Conservation (phyloP, 2,888 invertebrate genomes). For the Polyommatus iphigenia region DNA sequence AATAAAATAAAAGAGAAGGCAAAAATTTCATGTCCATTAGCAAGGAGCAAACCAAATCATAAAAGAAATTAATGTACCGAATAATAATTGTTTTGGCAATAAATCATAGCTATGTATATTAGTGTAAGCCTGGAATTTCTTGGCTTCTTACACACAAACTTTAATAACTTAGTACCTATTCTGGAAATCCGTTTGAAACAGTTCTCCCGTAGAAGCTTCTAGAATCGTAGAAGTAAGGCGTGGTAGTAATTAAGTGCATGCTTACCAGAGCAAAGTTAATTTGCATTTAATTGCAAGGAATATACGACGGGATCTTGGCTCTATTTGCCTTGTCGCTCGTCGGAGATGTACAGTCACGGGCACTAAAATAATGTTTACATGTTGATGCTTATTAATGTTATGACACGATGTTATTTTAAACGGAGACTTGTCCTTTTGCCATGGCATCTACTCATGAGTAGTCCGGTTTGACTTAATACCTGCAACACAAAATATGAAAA, state of each 20-base stretch:
- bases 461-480: no score
- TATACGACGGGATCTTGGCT: neutral
- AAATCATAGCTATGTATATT: neutral
- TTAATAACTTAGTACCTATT: neutral
- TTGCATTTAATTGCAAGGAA: constrained; percentile 16
- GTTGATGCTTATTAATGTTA: neutral
- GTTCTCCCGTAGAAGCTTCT: neutral
- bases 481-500: no score
- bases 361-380: neutral
- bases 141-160: neutral
- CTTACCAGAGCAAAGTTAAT: constrained; percentile 5
- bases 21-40: neutral
- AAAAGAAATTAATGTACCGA: neutral
- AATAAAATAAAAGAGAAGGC: neutral
- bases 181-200: neutral
- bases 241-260: constrained; percentile 1
- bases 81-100: neutral
- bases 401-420: neutral
- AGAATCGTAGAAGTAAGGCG: neutral
- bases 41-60: neutral
- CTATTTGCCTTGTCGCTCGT: neutral
- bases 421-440: no score
- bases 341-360: neutral
- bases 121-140: neutral
- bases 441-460: no score